phyloP scores from a whole-genome alignment of 2,888 invertebrate genomes.

The Drosophila seclusa region DNA sequence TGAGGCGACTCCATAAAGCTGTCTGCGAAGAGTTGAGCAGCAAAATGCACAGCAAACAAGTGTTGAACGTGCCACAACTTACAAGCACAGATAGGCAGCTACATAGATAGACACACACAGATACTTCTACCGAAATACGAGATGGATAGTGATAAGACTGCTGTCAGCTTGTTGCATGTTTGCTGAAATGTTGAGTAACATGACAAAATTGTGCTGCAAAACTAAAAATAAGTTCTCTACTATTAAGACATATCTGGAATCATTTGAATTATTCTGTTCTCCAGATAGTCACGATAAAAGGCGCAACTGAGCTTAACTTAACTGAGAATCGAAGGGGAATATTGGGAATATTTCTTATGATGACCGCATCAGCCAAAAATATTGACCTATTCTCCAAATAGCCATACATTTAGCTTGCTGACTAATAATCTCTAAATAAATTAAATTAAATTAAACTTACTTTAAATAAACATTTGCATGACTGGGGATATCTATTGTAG shows the following conservation, averaged over 20 bases:
- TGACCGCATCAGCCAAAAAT: not conserved
- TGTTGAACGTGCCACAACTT: conserved; percentile 41
- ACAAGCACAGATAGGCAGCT: conserved; percentile 20
- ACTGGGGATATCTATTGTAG: not conserved
- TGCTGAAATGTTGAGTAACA: conserved; percentile 26
- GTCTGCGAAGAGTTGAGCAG: conserved; percentile 37
- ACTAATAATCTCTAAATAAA: conserved; percentile 6
- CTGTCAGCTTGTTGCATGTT: conserved; percentile 28
- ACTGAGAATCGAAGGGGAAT: too few relatives aligned
- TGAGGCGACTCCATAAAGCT: conserved; percentile 29
- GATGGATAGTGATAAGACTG: conserved; percentile 43
- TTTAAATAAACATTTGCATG: conserved; percentile 23
- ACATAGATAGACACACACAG: not conserved
- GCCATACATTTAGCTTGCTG: not conserved
- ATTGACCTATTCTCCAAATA: not conserved
- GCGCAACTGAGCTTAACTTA: too few relatives aligned
- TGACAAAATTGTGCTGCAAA: conserved; percentile 16
- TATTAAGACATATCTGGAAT: not conserved
- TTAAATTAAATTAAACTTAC: conserved; percentile 1
- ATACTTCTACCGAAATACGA: not conserved
- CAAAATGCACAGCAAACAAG: conserved; percentile 67
- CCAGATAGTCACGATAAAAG: not conserved
- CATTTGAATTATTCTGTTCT: not conserved
- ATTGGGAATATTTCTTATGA: not conserved
- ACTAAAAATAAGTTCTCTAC: not conserved